A percentile compares a stretch with the other conserved stretches of the same genome.
These are phyloP conservation scores for Scomber scombrus DNA, from an alignment of 2,113 vertebrate species.

Conservation along the genomic window DNA sequence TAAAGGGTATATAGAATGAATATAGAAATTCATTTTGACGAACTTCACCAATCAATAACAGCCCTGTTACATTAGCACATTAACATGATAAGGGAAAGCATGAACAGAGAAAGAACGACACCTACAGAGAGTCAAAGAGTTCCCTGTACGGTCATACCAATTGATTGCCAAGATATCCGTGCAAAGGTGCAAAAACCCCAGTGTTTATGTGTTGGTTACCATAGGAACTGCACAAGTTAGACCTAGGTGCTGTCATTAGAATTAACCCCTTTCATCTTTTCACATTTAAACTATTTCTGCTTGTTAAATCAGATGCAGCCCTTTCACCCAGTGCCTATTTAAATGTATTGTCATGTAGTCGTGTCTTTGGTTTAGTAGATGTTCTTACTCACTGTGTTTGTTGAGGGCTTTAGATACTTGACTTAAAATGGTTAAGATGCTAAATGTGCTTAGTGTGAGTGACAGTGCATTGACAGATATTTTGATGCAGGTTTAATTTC, in stretches of 20 bases:
- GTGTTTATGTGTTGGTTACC: conserved; percentile 74
- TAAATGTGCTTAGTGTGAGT: neutral
- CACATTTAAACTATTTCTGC: conserved; percentile 70
- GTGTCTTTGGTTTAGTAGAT: conserved; percentile 17
- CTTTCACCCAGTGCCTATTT: conserved; percentile 14
- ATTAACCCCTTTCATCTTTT: conserved; percentile 82
- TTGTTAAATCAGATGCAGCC: conserved; percentile 38
- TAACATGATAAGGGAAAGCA: neutral
- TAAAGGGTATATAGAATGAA: too few relatives aligned
- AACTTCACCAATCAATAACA: too few relatives aligned
- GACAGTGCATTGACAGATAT: neutral
- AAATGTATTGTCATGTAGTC: conserved; percentile 45
- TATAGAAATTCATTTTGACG: too few relatives aligned
- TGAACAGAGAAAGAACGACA: conserved; percentile 16
- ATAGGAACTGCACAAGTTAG: conserved; percentile 78
- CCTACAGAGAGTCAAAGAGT: neutral
- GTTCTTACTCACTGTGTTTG: neutral
- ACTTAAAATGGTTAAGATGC: neutral
- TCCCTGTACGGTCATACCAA: neutral
- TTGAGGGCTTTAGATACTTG: neutral
- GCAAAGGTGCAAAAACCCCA: conserved; percentile 36
- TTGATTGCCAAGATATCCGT: conserved; percentile 18
- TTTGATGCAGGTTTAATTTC: neutral
- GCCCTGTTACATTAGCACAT: too few relatives aligned
- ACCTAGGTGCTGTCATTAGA: conserved; percentile 77